These are phyloP conservation scores for Formica exsecta DNA, from an alignment of 1,140 invertebrate species.

Conservation along the genomic window DNA sequence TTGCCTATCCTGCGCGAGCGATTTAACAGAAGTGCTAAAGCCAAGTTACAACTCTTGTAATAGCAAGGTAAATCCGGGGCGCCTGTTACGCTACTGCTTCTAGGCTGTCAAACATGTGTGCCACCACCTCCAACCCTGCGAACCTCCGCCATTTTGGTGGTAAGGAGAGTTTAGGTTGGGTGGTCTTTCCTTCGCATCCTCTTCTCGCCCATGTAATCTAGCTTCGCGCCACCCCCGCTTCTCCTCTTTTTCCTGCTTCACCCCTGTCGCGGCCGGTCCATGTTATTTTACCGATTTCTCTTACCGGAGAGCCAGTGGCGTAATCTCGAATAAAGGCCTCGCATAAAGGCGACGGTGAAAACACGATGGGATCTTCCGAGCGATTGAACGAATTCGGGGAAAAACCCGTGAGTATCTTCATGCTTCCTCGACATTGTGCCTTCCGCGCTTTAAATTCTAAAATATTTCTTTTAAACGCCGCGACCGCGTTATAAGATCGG, in stretches of 20 bases:
- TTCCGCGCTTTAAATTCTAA: background rate
- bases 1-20: background rate
- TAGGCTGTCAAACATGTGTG: constrained; percentile 73
- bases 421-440: background rate
- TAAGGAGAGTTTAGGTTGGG: constrained; percentile 56
- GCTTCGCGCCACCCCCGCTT: constrained; percentile 48
- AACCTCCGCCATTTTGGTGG: constrained; percentile 72
- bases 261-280: background rate
- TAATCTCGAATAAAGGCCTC: constrained; percentile 36
- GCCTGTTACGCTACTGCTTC: constrained; percentile 68
- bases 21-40: constrained; percentile 33
- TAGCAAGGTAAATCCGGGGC: constrained; percentile 34
- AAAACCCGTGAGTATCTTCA: background rate
- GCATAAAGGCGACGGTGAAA: constrained; percentile 49
- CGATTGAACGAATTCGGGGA: constrained; percentile 33
- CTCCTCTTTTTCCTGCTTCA: background rate
- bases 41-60: constrained; percentile 44
- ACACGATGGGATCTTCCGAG: constrained; percentile 1
- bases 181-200: constrained; percentile 62
- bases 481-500: background rate
- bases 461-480: constrained; percentile 18
- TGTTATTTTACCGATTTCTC: constrained; percentile 67
- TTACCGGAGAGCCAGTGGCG: constrained; percentile 45
- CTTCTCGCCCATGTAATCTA: constrained; percentile 69
- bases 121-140: constrained; percentile 66